These are phyloP conservation scores for Andinoacara biseriatus DNA, from an alignment of 2,113 vertebrate species.

Conservation along the genomic window DNA sequence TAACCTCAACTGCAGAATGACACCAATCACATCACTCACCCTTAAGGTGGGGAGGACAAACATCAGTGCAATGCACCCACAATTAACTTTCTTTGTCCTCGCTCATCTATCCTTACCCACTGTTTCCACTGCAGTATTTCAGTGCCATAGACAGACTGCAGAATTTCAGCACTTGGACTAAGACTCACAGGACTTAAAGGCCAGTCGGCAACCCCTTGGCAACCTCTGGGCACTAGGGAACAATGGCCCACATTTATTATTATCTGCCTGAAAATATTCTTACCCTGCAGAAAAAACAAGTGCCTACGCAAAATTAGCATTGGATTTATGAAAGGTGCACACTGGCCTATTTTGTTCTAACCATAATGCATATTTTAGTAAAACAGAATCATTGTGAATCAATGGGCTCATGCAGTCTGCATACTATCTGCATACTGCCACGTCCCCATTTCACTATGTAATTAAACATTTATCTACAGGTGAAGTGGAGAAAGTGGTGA, in stretches of 20 bases:
- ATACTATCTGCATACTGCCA: not conserved
- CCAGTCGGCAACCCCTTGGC: too few relatives aligned
- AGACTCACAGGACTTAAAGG: too few relatives aligned
- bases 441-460: not conserved
- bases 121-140: constrained; percentile 28
- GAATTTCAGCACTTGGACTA: not conserved
- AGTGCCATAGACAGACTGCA: not conserved
- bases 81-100: constrained; percentile 24
- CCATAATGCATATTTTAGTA: not conserved
- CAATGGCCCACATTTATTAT: too few relatives aligned
- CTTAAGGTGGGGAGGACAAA: not conserved
- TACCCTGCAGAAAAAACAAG: not conserved
- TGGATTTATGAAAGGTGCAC: not conserved
- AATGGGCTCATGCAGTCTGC: not conserved
- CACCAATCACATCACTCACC: constrained; percentile 25
- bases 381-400: not conserved
- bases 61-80: constrained; percentile 2
- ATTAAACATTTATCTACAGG: not conserved
- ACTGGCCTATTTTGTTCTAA: not conserved
- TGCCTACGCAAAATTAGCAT: not conserved
- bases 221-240: too few relatives aligned
- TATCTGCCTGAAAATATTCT: not conserved
- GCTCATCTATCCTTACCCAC: not conserved
- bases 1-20: constrained; percentile 8
- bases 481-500: not conserved